Evolutionary conservation across 2,797 vertebrate genomes (phyloP).

Genomic region (Cephalopachus bancanus): DNA sequence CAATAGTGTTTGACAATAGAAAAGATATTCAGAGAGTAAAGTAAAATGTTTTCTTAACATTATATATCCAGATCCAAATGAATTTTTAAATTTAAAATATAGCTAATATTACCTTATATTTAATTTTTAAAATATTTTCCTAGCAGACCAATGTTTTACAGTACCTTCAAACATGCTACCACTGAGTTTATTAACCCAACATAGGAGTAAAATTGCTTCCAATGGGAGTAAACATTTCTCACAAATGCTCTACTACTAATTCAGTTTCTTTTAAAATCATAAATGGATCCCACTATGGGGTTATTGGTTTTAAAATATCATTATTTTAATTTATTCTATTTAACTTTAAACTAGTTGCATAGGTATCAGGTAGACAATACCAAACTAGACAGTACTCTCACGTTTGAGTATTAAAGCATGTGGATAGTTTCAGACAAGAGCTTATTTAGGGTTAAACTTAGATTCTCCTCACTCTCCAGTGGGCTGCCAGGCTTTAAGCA

Average conservation of each 20-base stretch:
- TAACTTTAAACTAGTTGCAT: background rate
- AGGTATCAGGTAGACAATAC: background rate
- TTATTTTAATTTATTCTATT: background rate
- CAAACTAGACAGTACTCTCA: background rate
- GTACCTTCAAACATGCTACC: background rate
- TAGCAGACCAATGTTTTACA: background rate
- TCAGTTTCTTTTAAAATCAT: background rate
- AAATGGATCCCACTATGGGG: background rate
- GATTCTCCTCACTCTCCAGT: background rate
- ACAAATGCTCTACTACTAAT: background rate
- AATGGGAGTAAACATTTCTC: background rate
- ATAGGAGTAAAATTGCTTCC: background rate
- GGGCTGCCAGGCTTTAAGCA: background rate
- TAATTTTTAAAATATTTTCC: background rate
- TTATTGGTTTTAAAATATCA: background rate
- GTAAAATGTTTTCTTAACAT: background rate
- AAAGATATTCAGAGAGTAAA: background rate
- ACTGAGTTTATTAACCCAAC: background rate
- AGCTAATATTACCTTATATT: background rate
- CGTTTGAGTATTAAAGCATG: background rate
- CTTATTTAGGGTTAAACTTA: background rate
- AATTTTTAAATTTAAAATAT: background rate
- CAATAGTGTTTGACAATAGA: background rate
- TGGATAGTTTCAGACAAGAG: background rate
- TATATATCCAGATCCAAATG: background rate